Evolutionary conservation across 2,113 vertebrate genomes (phyloP), one percentile per base, ranked within the genome.

Genomic region (Rhinopomastus cyanomelas): DNA sequence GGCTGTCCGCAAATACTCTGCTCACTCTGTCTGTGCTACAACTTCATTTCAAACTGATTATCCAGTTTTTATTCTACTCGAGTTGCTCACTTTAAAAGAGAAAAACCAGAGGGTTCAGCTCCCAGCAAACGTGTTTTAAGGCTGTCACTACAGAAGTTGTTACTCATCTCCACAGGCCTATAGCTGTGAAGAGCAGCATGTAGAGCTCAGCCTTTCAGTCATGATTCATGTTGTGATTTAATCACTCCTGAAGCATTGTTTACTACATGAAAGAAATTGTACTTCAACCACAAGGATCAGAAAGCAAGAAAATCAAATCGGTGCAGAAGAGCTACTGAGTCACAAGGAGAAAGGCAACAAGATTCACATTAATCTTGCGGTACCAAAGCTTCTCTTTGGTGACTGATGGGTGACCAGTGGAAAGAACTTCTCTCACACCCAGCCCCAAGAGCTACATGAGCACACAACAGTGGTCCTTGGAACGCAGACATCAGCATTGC

Each of bases 201-300:
- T 37, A 19, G 1, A 88, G 42, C 84, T 92, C 84, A 76, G 91
- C 66, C 27, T 32, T 88, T 39, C 84, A 30, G 77, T 51, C 56
- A 39, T 66, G 87, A 95, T 69, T 88, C 74, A 89, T 9, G 13
- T 20, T 44, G 81, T 23, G 71, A 85, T 81, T 85, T 73, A 94
- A 92, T 84, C 62, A 68, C 76, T 81, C 81, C 64, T 37, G 48
- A 87, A 87, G 73, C 29, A n/a, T 5, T 55, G 69, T 89, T 88
- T 80, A 59, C 81, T 87, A 64, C 42, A 36, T 76, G 9, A 82
- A 87, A 88, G 77, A 61, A 86, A 68, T 2, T 46, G 69, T 27
- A 57, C 25, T 82, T 52, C 66, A 72, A 26, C 71, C 49, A 32
- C 23, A 44, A 51, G 32, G 46, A 75, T 53, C 7, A 12, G 61